Percentiles rank a stretch among this genome's conserved stretches.
phyloP scores from a whole-genome alignment of 2,797 vertebrate genomes.

The Phrynocephalus vlangalii region DNA sequence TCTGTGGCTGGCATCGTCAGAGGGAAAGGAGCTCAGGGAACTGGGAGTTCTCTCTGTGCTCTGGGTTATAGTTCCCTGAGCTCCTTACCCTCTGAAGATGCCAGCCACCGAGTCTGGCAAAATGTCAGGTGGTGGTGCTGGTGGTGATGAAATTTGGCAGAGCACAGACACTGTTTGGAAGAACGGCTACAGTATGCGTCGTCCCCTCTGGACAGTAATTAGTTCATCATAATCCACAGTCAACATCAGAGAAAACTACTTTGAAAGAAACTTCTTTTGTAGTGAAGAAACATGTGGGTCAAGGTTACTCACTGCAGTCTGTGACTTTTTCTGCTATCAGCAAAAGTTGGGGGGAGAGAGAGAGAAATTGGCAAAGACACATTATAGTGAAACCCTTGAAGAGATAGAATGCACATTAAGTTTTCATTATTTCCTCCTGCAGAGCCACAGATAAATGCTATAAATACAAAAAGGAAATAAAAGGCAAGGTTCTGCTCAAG shows the following conservation, averaged over 20 bases:
- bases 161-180: slow-evolving; percentile 17
- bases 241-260: background rate
- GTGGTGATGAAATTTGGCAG: slow-evolving; percentile 16
- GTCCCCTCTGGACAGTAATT: background rate
- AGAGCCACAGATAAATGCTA: slow-evolving; percentile 45
- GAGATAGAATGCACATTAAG: slow-evolving; percentile 29
- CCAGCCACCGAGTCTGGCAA: too few relatives aligned
- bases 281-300: background rate
- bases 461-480: slow-evolving; percentile 34
- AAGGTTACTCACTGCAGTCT: slow-evolving; percentile 17
- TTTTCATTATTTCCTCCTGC: slow-evolving; percentile 28
- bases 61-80: too few relatives aligned
- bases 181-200: slow-evolving; percentile 14
- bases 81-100: too few relatives aligned
- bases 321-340: slow-evolving; percentile 9
- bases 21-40: too few relatives aligned
- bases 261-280: slow-evolving; percentile 37
- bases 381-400: background rate
- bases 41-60: too few relatives aligned
- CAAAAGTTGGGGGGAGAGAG: background rate
- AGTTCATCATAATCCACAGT: slow-evolving; percentile 15
- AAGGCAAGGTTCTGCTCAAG: slow-evolving; percentile 14
- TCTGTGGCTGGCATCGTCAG: too few relatives aligned
- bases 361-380: slow-evolving; percentile 9
- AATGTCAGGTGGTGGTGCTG: too few relatives aligned